These are phyloP conservation scores for Ashinkailepas kermadecensis DNA, from an alignment of 2,888 invertebrate species.

Conservation along the genomic window DNA sequence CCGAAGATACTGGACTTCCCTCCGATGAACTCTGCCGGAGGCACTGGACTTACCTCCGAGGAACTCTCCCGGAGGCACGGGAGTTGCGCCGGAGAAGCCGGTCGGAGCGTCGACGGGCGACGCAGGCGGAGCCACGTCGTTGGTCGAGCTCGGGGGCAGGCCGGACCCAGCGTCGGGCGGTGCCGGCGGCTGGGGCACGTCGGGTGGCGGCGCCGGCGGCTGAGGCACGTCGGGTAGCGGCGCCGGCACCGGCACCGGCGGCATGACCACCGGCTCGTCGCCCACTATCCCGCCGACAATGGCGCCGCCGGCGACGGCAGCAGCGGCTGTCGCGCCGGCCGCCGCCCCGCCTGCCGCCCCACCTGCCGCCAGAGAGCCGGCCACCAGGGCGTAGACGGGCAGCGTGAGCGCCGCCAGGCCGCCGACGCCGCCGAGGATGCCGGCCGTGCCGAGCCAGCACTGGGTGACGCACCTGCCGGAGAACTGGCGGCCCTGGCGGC, in stretches of 20 bases:
- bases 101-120: too few relatives aligned
- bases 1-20: too few relatives aligned
- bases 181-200: not conserved
- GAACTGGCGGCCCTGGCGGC: not conserved
- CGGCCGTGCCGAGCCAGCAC: slow-evolving; percentile 10
- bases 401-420: not conserved
- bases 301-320: not conserved
- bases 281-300: not conserved
- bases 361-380: not conserved
- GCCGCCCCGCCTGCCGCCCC: not conserved
- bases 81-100: too few relatives aligned
- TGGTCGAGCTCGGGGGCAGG: not conserved
- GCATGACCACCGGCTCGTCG: not conserved
- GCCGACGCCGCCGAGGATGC: not conserved
- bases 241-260: not conserved
- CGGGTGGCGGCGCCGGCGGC: not conserved
- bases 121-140: too few relatives aligned
- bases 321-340: not conserved
- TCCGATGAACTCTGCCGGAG: too few relatives aligned
- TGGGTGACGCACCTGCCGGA: not conserved
- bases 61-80: not conserved
- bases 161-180: not conserved
- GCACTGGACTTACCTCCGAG: too few relatives aligned
- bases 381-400: slow-evolving; percentile 9
- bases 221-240: not conserved